Conservation (phyloP, 2,113 vertebrate genomes). For the Daboia siamensis region DNA sequence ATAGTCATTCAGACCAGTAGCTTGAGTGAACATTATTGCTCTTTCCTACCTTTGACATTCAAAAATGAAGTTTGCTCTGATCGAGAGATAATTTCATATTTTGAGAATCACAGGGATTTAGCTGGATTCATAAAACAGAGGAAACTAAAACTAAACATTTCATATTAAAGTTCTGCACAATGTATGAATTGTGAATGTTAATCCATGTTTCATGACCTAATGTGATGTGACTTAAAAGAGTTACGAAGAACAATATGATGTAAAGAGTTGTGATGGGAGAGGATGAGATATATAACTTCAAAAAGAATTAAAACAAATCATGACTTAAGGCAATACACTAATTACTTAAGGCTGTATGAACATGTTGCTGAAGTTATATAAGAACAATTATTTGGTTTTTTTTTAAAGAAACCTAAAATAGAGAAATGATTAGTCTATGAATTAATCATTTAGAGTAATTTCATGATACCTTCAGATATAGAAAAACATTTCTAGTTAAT, state of each 20-base stretch:
- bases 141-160: neutral
- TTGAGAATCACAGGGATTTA: neutral
- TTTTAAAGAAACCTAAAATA: slow-evolving; percentile 11
- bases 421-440: neutral
- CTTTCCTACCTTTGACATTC: neutral
- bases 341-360: neutral
- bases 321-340: neutral
- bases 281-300: neutral
- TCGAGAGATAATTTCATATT: neutral
- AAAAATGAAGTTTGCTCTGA: neutral
- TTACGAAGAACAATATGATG: neutral
- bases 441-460: slow-evolving; percentile 30
- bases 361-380: neutral
- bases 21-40: neutral
- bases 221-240: neutral
- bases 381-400: slow-evolving; percentile 15
- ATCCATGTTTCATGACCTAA: neutral
- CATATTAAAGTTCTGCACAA: neutral
- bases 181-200: neutral
- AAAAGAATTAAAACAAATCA: neutral
- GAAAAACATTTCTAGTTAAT: neutral
- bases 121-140: neutral
- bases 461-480: neutral
- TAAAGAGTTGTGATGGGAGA: neutral
- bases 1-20: neutral